Conservation (phyloP, 2,888 invertebrate genomes). For the Apantesis nais region DNA sequence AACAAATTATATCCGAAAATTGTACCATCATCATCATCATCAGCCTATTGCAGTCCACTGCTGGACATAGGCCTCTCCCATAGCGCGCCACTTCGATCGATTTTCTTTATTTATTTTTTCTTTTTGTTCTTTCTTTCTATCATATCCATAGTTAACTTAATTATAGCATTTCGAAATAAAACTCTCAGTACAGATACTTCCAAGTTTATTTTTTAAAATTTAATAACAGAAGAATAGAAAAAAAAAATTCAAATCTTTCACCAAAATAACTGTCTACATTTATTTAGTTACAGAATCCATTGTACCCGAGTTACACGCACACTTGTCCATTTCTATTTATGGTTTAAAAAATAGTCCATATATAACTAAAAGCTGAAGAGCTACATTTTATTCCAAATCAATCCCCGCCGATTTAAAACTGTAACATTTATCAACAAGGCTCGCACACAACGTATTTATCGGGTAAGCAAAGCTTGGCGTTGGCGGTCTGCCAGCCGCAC, state of each 20-base stretch:
- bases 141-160: no score
- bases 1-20: no score
- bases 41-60: no score
- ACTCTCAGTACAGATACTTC: background rate
- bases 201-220: background rate
- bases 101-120: no score
- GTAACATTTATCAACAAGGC: slow-evolving; percentile 30
- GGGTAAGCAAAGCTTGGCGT: slow-evolving; percentile 33
- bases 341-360: background rate
- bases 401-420: slow-evolving; percentile 27
- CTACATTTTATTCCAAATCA: slow-evolving; percentile 18
- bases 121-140: no score
- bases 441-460: slow-evolving; percentile 36
- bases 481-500: slow-evolving; percentile 36
- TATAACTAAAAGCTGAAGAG: background rate
- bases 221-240: no score
- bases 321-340: background rate
- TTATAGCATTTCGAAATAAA: background rate
- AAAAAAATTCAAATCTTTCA: no score
- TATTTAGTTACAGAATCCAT: background rate
- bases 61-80: no score
- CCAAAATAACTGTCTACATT: background rate
- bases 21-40: no score
- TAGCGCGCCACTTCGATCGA: no score
- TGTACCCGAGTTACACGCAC: background rate